Evolutionary conservation across 2,888 invertebrate species (phyloP), one percentile per base, ranked within the genome.

Genomic region (Polyommatus iphigenia): DNA sequence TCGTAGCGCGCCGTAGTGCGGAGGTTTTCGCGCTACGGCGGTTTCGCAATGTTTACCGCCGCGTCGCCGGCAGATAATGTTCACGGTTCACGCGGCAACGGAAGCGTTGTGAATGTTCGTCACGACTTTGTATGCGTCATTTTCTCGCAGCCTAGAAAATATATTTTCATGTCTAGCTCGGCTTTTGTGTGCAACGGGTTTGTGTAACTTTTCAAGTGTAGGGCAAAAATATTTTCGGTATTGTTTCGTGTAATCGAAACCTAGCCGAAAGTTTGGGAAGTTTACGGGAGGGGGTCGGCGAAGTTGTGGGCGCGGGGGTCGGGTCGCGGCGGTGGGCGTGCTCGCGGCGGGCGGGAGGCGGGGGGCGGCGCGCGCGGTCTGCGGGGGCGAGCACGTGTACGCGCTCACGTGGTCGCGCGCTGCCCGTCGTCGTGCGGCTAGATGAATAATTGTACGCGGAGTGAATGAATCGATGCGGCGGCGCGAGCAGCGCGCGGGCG

Each of bases 391-490:
- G 91, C 91, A 91, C 93, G 91, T 91, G 91, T 86, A 92, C 91
- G 89, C 89, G 90, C 90, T 91, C 94, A 93, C 92, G 91, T 91
- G 91, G 93, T 88, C 88, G 88, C 86, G 87, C 90, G 88, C 87
- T 84, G 82, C 82, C 84, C 87, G 88, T 72, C 90, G 86, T 88
- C 91, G 91, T 90, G 92, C 91, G 87, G 87, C 86, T 87, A 90
- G 91, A 92, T 93, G 93, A 93, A 93, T 93, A 93, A 93, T 93
- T 92, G 92, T 92, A 88, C 90, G 90, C 89, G 88, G 88, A 90
- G 91, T 92, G 92, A 93, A 92, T 94, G 94, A 93, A 94, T 91
- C 93, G 94, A 94, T 91, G 92, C 92, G 92, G 88, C 89, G 87
- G 81, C 79, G 82, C 62, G 62, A 62, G 82, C 79, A 24, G 87